Conservation (phyloP, 2,113 vertebrate species). For the Litocranius walleri region DNA sequence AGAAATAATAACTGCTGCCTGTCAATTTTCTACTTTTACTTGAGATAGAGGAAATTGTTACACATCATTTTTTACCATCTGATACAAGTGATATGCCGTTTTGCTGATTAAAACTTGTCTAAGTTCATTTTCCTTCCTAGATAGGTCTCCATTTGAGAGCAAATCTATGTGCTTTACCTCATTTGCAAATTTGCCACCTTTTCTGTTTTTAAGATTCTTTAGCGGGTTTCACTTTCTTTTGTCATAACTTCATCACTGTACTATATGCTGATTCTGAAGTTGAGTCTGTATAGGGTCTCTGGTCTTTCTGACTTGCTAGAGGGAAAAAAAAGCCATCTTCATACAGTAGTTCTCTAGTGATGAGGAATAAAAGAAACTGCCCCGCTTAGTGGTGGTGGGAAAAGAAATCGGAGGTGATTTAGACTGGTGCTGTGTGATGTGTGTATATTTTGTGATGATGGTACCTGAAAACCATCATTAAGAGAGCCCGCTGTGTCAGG, state of each 20-base stretch:
- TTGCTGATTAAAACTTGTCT: neutral
- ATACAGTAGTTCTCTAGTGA: neutral
- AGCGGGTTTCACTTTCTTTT: neutral
- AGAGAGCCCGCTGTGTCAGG: neutral
- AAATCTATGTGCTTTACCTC: neutral
- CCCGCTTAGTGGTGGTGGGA: neutral
- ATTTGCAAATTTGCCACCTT: neutral
- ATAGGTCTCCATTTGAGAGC: constrained; percentile 4
- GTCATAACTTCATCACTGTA: neutral
- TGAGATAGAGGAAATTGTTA: neutral
- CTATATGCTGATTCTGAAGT: neutral
- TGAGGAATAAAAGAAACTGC: neutral
- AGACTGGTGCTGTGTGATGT: neutral
- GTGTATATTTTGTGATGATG: neutral
- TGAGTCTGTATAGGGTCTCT: neutral
- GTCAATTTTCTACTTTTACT: neutral
- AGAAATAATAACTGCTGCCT: neutral
- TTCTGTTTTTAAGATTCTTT: neutral
- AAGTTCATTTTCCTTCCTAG: constrained; percentile 25
- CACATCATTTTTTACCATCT: neutral
- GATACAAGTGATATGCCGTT: neutral
- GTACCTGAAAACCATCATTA: neutral
- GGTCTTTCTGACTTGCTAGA: neutral
- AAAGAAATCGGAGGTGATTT: neutral
- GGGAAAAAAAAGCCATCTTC: neutral